phyloP scores from a whole-genome alignment of 2,888 invertebrate species.

The Nemotelus pantherinus region DNA sequence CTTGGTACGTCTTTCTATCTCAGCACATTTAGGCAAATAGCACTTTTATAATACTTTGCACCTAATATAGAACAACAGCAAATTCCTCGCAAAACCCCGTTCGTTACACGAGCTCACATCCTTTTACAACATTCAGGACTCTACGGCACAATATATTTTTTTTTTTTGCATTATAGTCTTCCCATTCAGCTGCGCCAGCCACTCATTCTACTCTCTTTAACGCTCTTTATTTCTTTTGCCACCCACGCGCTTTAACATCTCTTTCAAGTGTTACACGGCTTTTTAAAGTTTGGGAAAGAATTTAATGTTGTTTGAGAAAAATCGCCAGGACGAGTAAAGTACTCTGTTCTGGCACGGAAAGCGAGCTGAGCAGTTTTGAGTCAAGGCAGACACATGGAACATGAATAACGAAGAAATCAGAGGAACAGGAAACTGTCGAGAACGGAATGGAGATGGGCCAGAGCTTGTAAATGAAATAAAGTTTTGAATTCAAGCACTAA shows the following conservation, averaged over 20 bases:
- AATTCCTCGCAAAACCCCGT: background rate
- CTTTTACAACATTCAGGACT: slow-evolving; percentile 2
- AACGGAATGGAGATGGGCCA: background rate
- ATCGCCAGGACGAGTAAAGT: background rate
- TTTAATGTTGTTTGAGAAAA: background rate
- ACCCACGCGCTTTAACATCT: background rate
- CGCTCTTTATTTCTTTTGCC: background rate
- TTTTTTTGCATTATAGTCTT: background rate
- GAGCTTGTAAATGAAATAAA: slow-evolving; percentile 33
- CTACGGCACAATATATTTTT: background rate
- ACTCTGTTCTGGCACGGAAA: background rate
- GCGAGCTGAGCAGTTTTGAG: no score
- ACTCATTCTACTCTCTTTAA: background rate
- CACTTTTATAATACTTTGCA: slow-evolving; percentile 8
- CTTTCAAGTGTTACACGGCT: slow-evolving; percentile 28
- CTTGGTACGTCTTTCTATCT: no score
- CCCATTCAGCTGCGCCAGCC: slow-evolving; percentile 14
- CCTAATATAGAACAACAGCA: background rate
- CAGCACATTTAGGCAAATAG: background rate
- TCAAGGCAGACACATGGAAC: no score
- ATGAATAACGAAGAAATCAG: no score
- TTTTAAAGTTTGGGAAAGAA: background rate
- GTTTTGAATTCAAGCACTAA: slow-evolving; percentile 33
- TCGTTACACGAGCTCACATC: background rate
- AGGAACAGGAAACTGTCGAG: background rate